Evolutionary conservation across 2,888 invertebrate genomes (phyloP), one percentile per base, ranked within the genome.

Genomic region (Apantesis nais): DNA sequence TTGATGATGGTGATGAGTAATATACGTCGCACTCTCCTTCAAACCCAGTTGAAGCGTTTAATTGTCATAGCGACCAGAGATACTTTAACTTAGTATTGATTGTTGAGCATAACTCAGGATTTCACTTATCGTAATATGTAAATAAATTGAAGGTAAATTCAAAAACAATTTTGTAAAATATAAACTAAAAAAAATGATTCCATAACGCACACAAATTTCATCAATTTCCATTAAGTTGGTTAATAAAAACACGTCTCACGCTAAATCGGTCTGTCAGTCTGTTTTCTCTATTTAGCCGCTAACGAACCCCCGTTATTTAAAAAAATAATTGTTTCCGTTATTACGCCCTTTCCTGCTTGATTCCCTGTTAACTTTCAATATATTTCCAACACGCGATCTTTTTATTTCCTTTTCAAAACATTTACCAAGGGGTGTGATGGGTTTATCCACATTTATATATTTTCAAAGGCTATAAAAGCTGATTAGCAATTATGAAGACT

Each of bases 311-410:
- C 25, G 67, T 75, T 72, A 60, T 80, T 76, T 72, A 83, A 34
- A 81, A 80, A 80, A 81, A 77, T 78, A 78, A 84, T 82, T 77
- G 82, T 83, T 84, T 84, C 83, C 84, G 78, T 75, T 72, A 67
- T 70, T 62, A 70, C 77, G 73, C 79, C 78, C 83, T 76, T 79
- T 75, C 75, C 75, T 66, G 74, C 39, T 73, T 70, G 58, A 71
- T 77, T 77, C 75, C 68, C 78, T 74, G 77, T 78, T 78, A 75
- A 74, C 73, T 76, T 78, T 72, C 76, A 78, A 82, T 83, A 76
- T 63, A 74, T 70, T 75, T 73, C 70, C 61, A 73, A 74, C 83
- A 84, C 80, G 85, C 85, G 41, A 81, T 70, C 67, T 75, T 76
- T 76, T 76, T 70, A 70, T 73, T 74, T 74, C 74, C 71, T 72